These are phyloP conservation scores for Xenopus borealis DNA, from an alignment of 2,113 vertebrate species.

Conservation along the genomic window DNA sequence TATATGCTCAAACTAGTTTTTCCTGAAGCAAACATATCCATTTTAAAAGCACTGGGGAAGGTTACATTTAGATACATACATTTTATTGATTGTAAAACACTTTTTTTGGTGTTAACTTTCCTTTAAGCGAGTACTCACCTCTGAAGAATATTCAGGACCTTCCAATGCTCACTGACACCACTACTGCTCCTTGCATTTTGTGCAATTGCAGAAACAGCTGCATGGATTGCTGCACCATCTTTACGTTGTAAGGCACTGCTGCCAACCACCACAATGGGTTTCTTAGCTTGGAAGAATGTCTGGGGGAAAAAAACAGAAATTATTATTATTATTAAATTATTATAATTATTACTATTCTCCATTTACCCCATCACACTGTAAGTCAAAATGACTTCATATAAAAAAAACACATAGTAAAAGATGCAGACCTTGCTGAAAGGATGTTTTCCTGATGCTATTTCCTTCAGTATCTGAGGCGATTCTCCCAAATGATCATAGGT, in stretches of 20 bases:
- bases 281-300: conserved; percentile 79
- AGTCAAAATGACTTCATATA: no score
- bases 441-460: conserved; percentile 82
- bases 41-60: no score
- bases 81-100: no score
- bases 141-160: conserved; percentile 94
- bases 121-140: conserved; percentile 67
- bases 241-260: conserved; percentile 84
- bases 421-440: conserved; percentile 80
- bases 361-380: no score
- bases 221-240: conserved; percentile 84
- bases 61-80: no score
- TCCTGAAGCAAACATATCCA: no score
- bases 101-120: no score
- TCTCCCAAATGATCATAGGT: conserved; percentile 89
- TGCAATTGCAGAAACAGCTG: conserved; percentile 80
- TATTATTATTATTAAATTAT: no score
- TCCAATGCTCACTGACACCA: conserved; percentile 79
- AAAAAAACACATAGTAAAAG: no score
- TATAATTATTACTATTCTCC: no score
- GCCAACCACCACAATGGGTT: conserved; percentile 86
- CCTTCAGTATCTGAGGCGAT: conserved; percentile 78
- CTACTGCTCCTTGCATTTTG: conserved; percentile 79
- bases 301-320: conserved; percentile 44
- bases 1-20: no score